Base-by-base conservation (phyloP, 2,113 vertebrate species). In the Datnioides undecimradiatus region DNA sequence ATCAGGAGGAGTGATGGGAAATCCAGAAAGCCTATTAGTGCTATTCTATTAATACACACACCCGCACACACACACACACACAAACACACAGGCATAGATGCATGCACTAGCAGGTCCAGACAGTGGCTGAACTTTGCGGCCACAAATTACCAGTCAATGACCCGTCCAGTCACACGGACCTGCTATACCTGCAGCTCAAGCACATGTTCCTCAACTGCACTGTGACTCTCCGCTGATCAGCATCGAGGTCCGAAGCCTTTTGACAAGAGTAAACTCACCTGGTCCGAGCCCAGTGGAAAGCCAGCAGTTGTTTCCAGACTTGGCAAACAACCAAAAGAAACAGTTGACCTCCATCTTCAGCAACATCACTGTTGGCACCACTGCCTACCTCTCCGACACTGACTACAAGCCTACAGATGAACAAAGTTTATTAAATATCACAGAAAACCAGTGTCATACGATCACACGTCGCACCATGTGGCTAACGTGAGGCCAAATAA, bases 11-110 rank as follows among this genome's bases (percentile, higher is more conserved):
- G 83, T 89, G 90, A 91, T 87, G 89, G 91, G 89, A 93, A 92
- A 93, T 91, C 91, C 92, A 92, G 86, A 92, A 93, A 93, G 87
- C 92, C 93, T 93, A 93, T 93, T 93, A 93, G 83, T 72, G 62
- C 76, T 57, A 36, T 29, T 57, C 85, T 90, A 85, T 84, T 93
- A 90, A 89, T 93, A 92, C 82, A 63, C 76, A 59, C 71, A 58
- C 63, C 49, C 48, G 75, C 54, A 52, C 51, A 51, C 52, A 76
- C 72, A 85, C 52, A 17, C 34, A 46, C 36, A 51, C 13, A 59
- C 55, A 27, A n/a, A 57, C 54, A 55, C 52, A 77, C 5, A 51
- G 29, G 67, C 65, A 16, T 23, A 58, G n/a, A 75, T 31, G 6
- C 51, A 72, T 70, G 16, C 31, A 21, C n/a, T n/a, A 25, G 19